A percentile compares a stretch with the other conserved stretches of the same genome.
phyloP scores from a whole-genome alignment of 2,888 invertebrate genomes.

The Acleris laterana region DNA sequence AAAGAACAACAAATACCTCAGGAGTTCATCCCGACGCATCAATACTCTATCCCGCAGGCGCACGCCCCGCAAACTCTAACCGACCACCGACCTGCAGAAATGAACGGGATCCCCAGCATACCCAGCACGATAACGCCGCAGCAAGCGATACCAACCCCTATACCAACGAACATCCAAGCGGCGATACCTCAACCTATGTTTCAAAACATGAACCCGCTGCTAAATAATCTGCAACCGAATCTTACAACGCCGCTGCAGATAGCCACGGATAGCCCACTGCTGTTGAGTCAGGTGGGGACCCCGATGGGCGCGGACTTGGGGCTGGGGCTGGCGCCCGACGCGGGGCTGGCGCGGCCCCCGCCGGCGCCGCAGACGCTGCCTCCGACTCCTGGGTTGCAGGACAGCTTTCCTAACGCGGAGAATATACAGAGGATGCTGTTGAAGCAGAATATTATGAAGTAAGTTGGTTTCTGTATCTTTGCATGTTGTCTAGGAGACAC shows the following conservation, averaged over 20 bases:
- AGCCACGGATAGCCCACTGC: slow-evolving; percentile 67
- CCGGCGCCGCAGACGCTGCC: slow-evolving; percentile 55
- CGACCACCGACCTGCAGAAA: slow-evolving; percentile 43
- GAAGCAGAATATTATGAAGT: slow-evolving; percentile 82
- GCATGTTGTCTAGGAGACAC: no score
- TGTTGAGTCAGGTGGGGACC: slow-evolving; percentile 69
- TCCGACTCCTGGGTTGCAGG: slow-evolving; percentile 56
- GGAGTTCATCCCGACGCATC: slow-evolving; percentile 63
- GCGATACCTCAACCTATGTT: slow-evolving; percentile 54
- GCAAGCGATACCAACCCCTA: slow-evolving; percentile 38
- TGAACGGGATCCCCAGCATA: slow-evolving; percentile 35
- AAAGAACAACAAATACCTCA: slow-evolving; percentile 40
- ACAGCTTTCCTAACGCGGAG: slow-evolving; percentile 67
- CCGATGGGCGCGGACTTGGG: slow-evolving; percentile 66
- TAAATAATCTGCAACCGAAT: slow-evolving; percentile 53
- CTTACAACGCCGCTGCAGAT: slow-evolving; percentile 71
- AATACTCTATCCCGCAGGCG: slow-evolving; percentile 59
- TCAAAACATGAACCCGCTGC: slow-evolving; percentile 49
- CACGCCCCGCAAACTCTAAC: slow-evolving; percentile 52
- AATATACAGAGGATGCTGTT: slow-evolving; percentile 79
- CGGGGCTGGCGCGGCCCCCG: slow-evolving; percentile 48
- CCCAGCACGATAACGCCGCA: slow-evolving; percentile 36
- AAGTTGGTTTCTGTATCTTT: slow-evolving; percentile 44
- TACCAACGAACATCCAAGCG: not conserved
- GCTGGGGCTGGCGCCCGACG: slow-evolving; percentile 45